Evolutionary conservation across 2,797 vertebrate genomes (phyloP).

Genomic region (Trematomus bernacchii): DNA sequence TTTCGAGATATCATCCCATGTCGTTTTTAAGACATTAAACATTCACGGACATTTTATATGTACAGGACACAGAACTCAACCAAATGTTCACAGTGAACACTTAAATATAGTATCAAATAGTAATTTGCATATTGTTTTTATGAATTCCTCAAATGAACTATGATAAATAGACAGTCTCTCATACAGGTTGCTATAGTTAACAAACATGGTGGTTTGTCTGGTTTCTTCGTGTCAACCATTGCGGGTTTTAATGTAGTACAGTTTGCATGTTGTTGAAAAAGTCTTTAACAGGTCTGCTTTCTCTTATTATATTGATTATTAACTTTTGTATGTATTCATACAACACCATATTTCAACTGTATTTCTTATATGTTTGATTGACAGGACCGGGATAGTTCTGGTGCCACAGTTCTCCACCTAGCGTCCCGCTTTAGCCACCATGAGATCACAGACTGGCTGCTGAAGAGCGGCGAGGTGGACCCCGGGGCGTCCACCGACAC

Average conservation of each 20-base stretch:
- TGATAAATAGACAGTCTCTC: neutral
- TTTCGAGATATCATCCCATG: too few species aligned
- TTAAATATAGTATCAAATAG: neutral
- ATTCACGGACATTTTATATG: too few species aligned
- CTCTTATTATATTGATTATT: neutral
- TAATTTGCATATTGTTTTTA: neutral
- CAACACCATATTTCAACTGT: neutral
- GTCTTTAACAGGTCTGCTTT: neutral
- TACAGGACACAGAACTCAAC: too few species aligned
- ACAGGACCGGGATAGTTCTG: slow-evolving; percentile 94
- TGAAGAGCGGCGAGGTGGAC: slow-evolving; percentile 90
- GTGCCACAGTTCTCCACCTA: slow-evolving; percentile 95
- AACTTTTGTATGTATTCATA: neutral
- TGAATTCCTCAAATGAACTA: neutral
- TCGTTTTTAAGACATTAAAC: neutral
- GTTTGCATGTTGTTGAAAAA: neutral
- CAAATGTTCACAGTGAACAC: neutral
- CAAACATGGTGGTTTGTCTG: neutral
- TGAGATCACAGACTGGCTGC: slow-evolving; percentile 93
- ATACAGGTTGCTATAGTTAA: neutral
- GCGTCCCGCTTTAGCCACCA: slow-evolving; percentile 96
- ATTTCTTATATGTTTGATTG: slow-evolving; percentile 25
- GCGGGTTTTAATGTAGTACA: neutral
- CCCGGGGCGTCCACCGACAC: slow-evolving; percentile 90
- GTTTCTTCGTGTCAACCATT: neutral